Evolutionary conservation across 1,140 invertebrate genomes (phyloP), one percentile per base, ranked within the genome.

Genomic region (Nebria ingens): DNA sequence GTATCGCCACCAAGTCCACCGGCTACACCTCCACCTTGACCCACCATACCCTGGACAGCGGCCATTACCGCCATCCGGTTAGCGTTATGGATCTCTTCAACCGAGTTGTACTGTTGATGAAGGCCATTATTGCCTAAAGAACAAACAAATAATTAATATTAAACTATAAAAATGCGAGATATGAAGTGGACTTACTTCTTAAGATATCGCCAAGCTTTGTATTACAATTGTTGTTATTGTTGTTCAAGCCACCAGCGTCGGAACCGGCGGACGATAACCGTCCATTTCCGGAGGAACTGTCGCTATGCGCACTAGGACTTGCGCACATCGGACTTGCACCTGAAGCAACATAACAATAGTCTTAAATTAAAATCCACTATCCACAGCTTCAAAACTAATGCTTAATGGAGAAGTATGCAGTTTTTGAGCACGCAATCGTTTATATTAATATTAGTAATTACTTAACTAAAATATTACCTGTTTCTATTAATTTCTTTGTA

Each of bases 261-360:
- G 86, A 87, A 49, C 85, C 83, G 40, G 86, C 84, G 21, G 85
- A 87, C 13, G 85, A 87, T 11, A 88, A 78, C 51, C 86, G 77
- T 34, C 86, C 82, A 45, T 86, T 87, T 58, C 84, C 86, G 25
- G 85, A 88, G 21, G 85, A 87, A 62, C 84, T 86, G 68, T 90
- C 87, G 23, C 87, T 89, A 69, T 89, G 86, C 6, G 84, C 85
- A 54, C 82, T 85, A n/a, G 87, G 87, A 19, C 85, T 87, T 21
- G 84, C 83, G 62, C 85, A 87, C 74, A 82, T 76, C 21, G 81
- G 76, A 59, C 79, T 73, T 63, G 77, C 74, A 58, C 67, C 68
- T 71, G 53, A 25, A 63, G n/a, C n/a, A n/a, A n/a, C n/a, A n/a
- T n/a, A n/a, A n/a, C n/a, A n/a, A n/a, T n/a, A n/a, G n/a, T n/a